Conservation (phyloP, 1,140 invertebrate species). For the Nilaparvata lugens region DNA sequence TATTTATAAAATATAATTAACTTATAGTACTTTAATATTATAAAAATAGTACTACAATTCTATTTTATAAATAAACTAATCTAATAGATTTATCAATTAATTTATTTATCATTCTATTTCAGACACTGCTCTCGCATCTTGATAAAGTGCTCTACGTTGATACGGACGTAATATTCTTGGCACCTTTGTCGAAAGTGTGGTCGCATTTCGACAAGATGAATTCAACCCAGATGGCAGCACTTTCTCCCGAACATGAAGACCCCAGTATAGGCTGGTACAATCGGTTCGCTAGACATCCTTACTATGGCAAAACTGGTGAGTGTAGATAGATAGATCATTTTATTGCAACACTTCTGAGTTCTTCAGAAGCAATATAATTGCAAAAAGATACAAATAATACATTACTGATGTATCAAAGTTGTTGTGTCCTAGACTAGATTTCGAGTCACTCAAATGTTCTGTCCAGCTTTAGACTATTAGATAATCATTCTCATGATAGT, state of each 20-base stretch:
- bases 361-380: too few relatives aligned
- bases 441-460: too few relatives aligned
- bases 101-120: constrained; percentile 33
- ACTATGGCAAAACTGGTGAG: constrained; percentile 75
- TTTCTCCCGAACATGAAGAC: constrained; percentile 86
- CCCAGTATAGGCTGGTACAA: constrained; percentile 91
- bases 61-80: constrained; percentile 6
- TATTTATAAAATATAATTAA: too few relatives aligned
- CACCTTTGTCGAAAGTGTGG: constrained; percentile 76
- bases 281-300: constrained; percentile 89
- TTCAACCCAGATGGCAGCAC: constrained; percentile 72
- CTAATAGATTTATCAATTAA: neutral
- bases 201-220: constrained; percentile 75
- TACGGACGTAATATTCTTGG: constrained; percentile 82
- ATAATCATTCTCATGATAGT: too few relatives aligned
- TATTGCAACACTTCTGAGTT: too few relatives aligned
- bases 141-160: constrained; percentile 90
- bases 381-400: too few relatives aligned
- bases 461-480: too few relatives aligned
- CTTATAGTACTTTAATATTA: too few relatives aligned
- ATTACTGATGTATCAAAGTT: too few relatives aligned
- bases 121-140: constrained; percentile 66
- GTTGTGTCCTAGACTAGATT: too few relatives aligned
- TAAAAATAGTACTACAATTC: constrained; percentile 3
- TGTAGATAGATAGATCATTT: too few relatives aligned